Base-by-base conservation (phyloP, 1,140 invertebrate species). In the Palaemon carinicauda region DNA sequence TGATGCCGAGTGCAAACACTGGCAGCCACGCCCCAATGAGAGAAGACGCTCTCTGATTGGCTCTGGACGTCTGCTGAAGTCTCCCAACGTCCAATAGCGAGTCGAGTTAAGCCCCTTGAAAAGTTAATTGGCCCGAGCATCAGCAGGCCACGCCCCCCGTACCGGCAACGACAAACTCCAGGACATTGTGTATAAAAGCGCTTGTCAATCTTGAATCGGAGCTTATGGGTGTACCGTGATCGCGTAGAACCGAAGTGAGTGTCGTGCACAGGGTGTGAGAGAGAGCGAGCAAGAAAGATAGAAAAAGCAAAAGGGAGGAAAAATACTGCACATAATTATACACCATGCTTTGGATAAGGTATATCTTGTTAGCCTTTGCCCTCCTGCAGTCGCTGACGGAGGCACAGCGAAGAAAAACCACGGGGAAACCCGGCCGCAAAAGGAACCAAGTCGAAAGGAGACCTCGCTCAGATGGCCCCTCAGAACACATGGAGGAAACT, bases 161-260 rank as follows among this genome's bases (percentile, higher is more conserved):
- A 80, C 50, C 73, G 77, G 60, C 51, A 80, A 65, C 83, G 80
- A 80, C 80, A 71, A 86, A 80, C 83, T 74, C 83, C 77, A 21
- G 73, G 77, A 86, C 83, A 80, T 86, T 74, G 80, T 86, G 74
- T 86, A 86, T 86, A 86, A 80, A 86, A 86, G 83, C 77, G 83
- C 83, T 86, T 86, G 83, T 86, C 83, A 86, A 86, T 86, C 83
- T 86, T 86, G 83, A 79, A 86, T 80, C 83, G 78, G 83, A 51
- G 78, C 78, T 86, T 80, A 80, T 54, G 80, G 80, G 65, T 74
- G 80, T 82, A 52, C 60, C 60, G 83, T 86, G 83, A 73, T 56
- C 52, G 24, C 53, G 51, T 77, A 77, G 50, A 77, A 33, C 77
- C 54, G 54, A 82, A 65, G 80, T 51, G 19, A 56, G 78, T 33